phyloP scores from a whole-genome alignment of 2,113 vertebrate genomes.

The Epinephelus lanceolatus region DNA sequence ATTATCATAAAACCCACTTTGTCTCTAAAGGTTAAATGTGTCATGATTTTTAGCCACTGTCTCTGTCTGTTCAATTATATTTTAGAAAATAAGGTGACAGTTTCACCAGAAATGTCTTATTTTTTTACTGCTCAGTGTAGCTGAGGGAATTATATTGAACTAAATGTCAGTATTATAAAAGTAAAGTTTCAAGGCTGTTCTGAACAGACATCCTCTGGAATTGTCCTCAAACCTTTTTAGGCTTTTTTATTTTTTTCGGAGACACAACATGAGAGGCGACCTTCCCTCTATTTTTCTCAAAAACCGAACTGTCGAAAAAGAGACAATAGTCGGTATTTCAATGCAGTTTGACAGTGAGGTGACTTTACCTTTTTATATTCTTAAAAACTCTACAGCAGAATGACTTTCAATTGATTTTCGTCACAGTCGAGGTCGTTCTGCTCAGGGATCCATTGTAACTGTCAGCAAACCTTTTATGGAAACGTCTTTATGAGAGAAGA shows the following conservation, averaged over 20 bases:
- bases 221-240: not conserved
- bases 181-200: not conserved
- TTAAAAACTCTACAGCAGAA: not conserved
- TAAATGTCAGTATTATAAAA: not conserved
- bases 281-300: not conserved
- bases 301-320: not conserved
- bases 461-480: not conserved
- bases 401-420: not conserved
- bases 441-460: not conserved
- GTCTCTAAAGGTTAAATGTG: too few species aligned
- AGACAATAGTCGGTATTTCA: not conserved
- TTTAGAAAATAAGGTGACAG: not conserved
- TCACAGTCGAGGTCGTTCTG: not conserved
- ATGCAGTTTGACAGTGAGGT: not conserved
- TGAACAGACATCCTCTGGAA: not conserved
- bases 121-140: not conserved
- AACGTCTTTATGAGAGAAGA: not conserved
- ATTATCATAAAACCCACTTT: too few species aligned
- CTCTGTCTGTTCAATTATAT: too few species aligned
- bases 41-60: too few species aligned
- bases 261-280: not conserved
- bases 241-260: not conserved
- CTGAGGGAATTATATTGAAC: not conserved
- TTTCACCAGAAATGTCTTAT: not conserved
- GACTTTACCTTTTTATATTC: not conserved